Base-by-base conservation (phyloP, 2,888 invertebrate species). In the Cryptocephalus moraei region DNA sequence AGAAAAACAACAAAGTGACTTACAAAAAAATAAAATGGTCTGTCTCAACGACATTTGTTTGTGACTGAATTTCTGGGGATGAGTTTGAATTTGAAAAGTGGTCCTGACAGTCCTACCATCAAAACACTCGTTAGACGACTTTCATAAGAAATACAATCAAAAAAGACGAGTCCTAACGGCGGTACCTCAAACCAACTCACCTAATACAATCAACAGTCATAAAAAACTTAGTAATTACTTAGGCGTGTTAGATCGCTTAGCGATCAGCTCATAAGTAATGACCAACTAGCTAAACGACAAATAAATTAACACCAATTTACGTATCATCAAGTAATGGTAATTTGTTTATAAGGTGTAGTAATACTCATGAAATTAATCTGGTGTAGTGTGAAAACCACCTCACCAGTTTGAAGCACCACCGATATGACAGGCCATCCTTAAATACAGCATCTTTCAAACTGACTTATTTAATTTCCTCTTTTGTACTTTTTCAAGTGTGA, bases 11-110 rank as follows among this genome's bases (percentile, higher is more conserved):
- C 47, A 34, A 10, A 48, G 42, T 45, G 52, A 62, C 64, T 63
- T 64, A 62, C 64, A 63, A 64, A 59, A 61, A 60, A 56, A 62
- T 60, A 56, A 62, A 57, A 61, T 59, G 61, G 54, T 62, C 61
- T 52, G 55, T 54, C 12, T 22, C 22, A 22, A 36, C 36, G 49
- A 53, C 50, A 52, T 52, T 55, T 51, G 49, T 54, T 56, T 53
- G 56, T 51, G 56, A 50, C 50, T 49, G 55, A 45, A 55, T 53
- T 46, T 55, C 55, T 32, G 55, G 53, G 10, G 54, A 39, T 12
- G 53, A 53, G 47, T 53, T 53, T 53, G 56, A 51, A 54, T 60
- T 59, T 51, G 60, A 55, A 51, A 61, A 59, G 52, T 56, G 58
- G 52, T 60, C 59, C 56, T 60, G 56, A 51, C 46, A 56, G 46